Evolutionary conservation across 2,113 vertebrate genomes (phyloP).

Genomic region (Glareola pratincola): DNA sequence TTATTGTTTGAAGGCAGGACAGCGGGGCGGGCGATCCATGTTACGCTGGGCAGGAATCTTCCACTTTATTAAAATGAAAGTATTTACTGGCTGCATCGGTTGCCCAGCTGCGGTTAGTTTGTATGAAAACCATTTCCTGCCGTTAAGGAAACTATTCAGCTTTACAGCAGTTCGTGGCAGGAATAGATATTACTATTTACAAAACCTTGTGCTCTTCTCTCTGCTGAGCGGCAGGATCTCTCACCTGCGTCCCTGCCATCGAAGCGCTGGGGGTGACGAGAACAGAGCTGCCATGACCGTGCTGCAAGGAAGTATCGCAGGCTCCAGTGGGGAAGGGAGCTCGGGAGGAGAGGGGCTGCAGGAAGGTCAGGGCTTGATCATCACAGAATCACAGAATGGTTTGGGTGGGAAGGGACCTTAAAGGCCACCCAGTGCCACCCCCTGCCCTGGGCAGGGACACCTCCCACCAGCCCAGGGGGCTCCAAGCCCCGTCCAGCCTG

Average conservation of each 20-base stretch:
- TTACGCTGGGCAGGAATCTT: constrained; percentile 36
- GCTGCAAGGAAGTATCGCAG: background rate
- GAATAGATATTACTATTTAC: background rate
- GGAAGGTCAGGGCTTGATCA: background rate
- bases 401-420: background rate
- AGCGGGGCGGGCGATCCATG: background rate
- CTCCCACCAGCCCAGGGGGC: background rate
- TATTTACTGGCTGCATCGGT: constrained; percentile 47
- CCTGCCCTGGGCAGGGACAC: background rate
- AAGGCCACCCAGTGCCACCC: background rate
- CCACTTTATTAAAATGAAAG: constrained; percentile 37
- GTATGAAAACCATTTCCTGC: constrained; percentile 72
- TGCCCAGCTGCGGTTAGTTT: constrained; percentile 62
- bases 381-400: background rate
- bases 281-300: background rate
- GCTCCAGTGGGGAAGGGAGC: background rate
- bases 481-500: background rate
- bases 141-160: constrained; percentile 13
- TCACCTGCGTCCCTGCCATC: background rate
- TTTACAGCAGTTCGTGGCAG: background rate
- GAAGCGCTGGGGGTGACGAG: background rate
- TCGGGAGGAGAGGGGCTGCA: background rate
- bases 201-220: background rate
- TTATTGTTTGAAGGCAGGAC: background rate
- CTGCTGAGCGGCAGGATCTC: background rate